Conservation (phyloP, 2,888 invertebrate species). For the Eremobia ochroleuca region DNA sequence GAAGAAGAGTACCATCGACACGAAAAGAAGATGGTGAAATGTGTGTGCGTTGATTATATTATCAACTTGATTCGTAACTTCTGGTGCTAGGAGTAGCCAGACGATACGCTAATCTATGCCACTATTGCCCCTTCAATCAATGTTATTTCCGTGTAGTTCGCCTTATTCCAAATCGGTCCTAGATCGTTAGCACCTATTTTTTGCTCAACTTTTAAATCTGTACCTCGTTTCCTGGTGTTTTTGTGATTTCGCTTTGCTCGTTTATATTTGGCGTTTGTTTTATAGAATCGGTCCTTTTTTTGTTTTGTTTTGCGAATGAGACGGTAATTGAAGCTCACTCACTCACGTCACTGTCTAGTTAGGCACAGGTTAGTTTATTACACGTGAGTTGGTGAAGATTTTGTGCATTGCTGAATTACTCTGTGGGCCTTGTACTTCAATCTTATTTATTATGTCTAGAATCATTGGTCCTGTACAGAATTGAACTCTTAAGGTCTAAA, state of each 20-base stretch:
- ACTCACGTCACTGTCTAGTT: not conserved
- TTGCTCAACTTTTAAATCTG: constrained; percentile 19
- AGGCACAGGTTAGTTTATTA: not conserved
- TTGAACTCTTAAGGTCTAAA: not conserved
- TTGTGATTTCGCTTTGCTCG: constrained; percentile 13
- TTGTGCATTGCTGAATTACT: not conserved
- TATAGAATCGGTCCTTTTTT: constrained; percentile 25
- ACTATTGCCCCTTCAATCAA: not conserved
- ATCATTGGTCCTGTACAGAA: not conserved
- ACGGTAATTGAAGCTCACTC: not conserved
- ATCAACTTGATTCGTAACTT: not conserved
- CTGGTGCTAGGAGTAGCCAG: not conserved
- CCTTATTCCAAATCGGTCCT: constrained; percentile 39
- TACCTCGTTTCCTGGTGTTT: constrained; percentile 48
- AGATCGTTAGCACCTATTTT: constrained; percentile 53
- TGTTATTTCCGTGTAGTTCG: constrained; percentile 23
- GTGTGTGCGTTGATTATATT: not conserved
- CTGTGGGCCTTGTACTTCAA: not conserved
- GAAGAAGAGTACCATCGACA: not conserved
- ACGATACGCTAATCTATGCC: not conserved
- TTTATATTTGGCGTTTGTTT: constrained; percentile 30
- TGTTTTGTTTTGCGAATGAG: not conserved
- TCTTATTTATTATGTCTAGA: not conserved
- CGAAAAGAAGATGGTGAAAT: not conserved
- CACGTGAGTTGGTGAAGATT: not conserved